phyloP scores from a whole-genome alignment of 2,113 vertebrate genomes.

The Herpetotheres cachinnans region DNA sequence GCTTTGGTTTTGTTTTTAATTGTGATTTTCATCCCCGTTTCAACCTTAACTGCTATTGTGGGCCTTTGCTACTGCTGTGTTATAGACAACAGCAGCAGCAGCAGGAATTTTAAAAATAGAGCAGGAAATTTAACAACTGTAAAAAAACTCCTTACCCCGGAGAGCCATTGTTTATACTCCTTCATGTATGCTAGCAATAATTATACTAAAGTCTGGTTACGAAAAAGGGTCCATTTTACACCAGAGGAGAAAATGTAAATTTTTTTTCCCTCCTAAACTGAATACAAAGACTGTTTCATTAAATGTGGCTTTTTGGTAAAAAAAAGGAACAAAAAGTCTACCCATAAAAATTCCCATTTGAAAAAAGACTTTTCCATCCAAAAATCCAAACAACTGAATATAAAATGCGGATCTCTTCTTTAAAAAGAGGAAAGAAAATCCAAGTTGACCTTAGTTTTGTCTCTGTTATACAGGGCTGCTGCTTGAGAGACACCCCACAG shows the following conservation, averaged over 20 bases:
- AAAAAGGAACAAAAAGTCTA: slow-evolving; percentile 24
- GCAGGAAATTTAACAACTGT: slow-evolving; percentile 16
- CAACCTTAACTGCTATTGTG: neutral
- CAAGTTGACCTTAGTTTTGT: neutral
- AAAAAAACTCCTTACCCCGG: neutral
- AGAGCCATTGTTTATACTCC: slow-evolving; percentile 18
- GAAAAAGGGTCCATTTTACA: neutral
- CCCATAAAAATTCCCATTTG: slow-evolving; percentile 16
- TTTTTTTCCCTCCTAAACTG: neutral
- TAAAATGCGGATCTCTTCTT: neutral
- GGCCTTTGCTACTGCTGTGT: slow-evolving; percentile 5
- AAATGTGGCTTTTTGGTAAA: slow-evolving; percentile 31
- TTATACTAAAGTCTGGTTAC: slow-evolving; percentile 1
- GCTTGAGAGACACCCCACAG: neutral
- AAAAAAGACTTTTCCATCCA: neutral
- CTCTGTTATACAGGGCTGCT: neutral
- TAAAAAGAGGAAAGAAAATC: neutral
- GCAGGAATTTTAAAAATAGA: slow-evolving; percentile 36
- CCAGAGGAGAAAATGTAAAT: neutral
- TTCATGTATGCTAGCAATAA: slow-evolving; percentile 35
- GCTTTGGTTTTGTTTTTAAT: neutral
- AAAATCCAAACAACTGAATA: neutral
- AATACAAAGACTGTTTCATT: slow-evolving; percentile 43
- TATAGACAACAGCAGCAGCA: neutral
- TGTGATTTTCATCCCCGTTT: neutral